Conservation (phyloP, 2,888 invertebrate genomes). For the Pyrgus malvae region DNA sequence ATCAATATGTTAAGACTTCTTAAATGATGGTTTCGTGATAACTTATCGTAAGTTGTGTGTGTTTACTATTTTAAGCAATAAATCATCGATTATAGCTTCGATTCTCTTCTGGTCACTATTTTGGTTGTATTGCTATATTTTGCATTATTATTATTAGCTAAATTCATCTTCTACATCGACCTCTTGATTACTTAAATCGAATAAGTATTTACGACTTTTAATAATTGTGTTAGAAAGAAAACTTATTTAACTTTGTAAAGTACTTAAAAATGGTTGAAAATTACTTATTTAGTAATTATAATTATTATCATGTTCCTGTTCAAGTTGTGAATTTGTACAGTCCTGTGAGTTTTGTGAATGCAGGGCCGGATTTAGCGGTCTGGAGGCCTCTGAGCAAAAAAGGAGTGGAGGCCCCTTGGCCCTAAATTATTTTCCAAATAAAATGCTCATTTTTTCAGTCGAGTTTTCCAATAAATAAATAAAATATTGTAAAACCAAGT, state of each 20-base stretch:
- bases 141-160: neutral
- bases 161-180: neutral
- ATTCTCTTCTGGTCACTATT: neutral
- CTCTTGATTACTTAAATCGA: neutral
- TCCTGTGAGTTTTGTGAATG: too few species aligned
- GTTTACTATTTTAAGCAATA: conserved; percentile 57
- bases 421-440: neutral
- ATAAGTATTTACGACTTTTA: too few species aligned
- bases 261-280: too few species aligned
- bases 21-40: conserved; percentile 26
- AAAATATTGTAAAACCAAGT: too few species aligned
- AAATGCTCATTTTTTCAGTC: neutral
- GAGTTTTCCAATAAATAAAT: too few species aligned
- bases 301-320: conserved; percentile 5
- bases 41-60: conserved; percentile 22
- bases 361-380: too few species aligned
- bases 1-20: conserved; percentile 48
- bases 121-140: neutral
- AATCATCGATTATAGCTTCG: conserved; percentile 47
- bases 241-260: neutral
- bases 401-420: too few species aligned
- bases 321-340: conserved; percentile 3
- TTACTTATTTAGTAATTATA: neutral
- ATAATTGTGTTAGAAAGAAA: neutral
- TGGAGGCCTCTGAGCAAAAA: too few species aligned